These are phyloP conservation scores for Mythimna ferrago DNA, from an alignment of 2,888 invertebrate genomes.

Conservation along the genomic window DNA sequence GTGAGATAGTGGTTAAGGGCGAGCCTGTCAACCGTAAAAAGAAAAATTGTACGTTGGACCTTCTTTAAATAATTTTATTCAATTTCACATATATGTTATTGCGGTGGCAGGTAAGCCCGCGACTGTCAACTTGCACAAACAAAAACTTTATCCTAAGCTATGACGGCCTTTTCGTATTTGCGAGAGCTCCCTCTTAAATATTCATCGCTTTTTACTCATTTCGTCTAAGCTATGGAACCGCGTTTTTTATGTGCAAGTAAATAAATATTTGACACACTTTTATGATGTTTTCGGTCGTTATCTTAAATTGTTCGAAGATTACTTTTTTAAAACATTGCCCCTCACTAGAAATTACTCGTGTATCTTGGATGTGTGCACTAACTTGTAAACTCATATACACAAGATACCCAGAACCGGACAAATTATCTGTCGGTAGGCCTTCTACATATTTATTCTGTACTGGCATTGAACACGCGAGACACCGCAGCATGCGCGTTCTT, in stretches of 20 bases:
- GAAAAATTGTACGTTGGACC: not conserved
- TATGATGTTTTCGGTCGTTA: conserved; percentile 3
- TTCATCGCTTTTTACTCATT: conserved; percentile 55
- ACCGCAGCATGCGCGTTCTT: no score
- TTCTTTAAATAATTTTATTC: not conserved
- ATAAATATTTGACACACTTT: conserved; percentile 46
- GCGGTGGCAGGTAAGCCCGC: conserved; percentile 24
- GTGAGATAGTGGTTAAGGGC: no score
- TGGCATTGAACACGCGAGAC: no score
- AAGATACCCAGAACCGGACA: no score
- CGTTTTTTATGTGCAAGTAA: conserved; percentile 51
- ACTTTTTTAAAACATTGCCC: no score
- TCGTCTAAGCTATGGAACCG: conserved; percentile 37
- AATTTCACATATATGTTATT: conserved; percentile 1
- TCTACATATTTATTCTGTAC: no score
- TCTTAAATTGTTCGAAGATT: no score
- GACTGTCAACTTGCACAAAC: conserved; percentile 42
- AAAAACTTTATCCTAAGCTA: conserved; percentile 42
- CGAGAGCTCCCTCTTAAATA: conserved; percentile 43
- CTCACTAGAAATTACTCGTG: no score
- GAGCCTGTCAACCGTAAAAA: no score
- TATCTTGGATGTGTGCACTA: no score
- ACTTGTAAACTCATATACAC: no score
- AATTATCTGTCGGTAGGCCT: no score
- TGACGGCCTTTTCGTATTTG: conserved; percentile 33